These are phyloP conservation scores for Troides helena DNA, from an alignment of 2,888 invertebrate genomes.

Conservation along the genomic window DNA sequence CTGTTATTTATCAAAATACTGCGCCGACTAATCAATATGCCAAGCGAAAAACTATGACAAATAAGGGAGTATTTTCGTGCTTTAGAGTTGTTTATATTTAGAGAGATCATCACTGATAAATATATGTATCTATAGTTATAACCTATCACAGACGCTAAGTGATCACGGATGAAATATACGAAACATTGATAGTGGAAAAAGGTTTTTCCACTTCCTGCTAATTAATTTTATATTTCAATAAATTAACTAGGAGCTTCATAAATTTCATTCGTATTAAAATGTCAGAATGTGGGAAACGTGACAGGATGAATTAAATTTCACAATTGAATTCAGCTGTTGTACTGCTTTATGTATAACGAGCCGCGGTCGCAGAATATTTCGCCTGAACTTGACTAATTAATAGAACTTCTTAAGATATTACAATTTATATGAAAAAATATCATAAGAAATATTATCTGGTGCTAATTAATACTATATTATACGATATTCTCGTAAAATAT, in stretches of 20 bases:
- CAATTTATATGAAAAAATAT: not conserved
- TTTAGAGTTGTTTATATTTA: no score
- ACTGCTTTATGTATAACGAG: conserved; percentile 5
- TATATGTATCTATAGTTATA: not conserved
- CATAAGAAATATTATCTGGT: not conserved
- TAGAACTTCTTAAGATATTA: not conserved
- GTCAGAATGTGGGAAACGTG: conserved; percentile 6
- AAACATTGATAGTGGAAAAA: not conserved
- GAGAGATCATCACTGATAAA: no score
- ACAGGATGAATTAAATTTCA: conserved; percentile 14
- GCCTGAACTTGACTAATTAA: not conserved
- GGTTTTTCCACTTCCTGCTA: not conserved
- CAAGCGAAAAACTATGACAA: no score
- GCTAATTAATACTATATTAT: not conserved
- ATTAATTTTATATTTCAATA: conserved; percentile 4
- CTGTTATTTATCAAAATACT: no score
- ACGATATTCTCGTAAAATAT: no score
- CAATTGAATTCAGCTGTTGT: conserved; percentile 11
- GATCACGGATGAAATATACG: not conserved
- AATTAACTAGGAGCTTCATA: conserved; percentile 11
- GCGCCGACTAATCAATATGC: no score
- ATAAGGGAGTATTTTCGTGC: no score
- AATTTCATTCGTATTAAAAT: conserved; percentile 7
- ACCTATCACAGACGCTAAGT: not conserved
- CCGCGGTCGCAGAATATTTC: not conserved